Evolutionary conservation across 2,888 invertebrate species (phyloP), one percentile per base, ranked within the genome.

Genomic region (Arrhopalites spinosus): DNA sequence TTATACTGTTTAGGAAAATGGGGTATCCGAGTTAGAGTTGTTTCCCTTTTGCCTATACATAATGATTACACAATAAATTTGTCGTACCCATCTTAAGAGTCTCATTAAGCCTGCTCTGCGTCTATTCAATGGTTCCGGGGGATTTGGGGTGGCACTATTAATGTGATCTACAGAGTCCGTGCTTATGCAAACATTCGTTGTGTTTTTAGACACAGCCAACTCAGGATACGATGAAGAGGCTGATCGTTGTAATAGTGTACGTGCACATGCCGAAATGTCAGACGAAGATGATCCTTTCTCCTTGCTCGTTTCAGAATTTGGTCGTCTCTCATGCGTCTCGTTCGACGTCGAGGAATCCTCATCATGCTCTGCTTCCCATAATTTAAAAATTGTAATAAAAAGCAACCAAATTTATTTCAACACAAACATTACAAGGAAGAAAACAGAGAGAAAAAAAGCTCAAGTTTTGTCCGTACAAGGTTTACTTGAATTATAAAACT

Each of bases 1-100:
- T 64, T 75, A 63, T 76, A 79, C 59, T 73, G 66, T 43, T 74
- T 74, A 64, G n/a, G n/a, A n/a, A 78, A 76, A 61, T 76, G 66
- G 53, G 73, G 45, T 69, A 76, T 73, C 73, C 76, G 45, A 13
- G 50, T 73, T 61, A 71, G 30, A 27, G 74, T 59, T 66, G 74
- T 25, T 63, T 74, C 74, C 56, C 43, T 36, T 75, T 64, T 63
- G 56, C 74, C 74, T 74, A 68, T 29, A 50, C 17, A 59, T 30
- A 71, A 59, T 29, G 27, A 59, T 30, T 27, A 36, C n/a, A n/a
- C n/a, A n/a, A n/a, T 71, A 59, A 53, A 56, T 15, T 29, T 23
- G 47, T 50, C 25, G 29, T 74, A 68, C 68, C 74, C 74, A 68
- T 68, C 68, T 47, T 23, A 74, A 67, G 15, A 74, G 74, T 30